Percentiles rank a stretch among this genome's conserved stretches.
Conservation (phyloP, 1,140 invertebrate genomes). For the Anoplophora glabripennis region DNA sequence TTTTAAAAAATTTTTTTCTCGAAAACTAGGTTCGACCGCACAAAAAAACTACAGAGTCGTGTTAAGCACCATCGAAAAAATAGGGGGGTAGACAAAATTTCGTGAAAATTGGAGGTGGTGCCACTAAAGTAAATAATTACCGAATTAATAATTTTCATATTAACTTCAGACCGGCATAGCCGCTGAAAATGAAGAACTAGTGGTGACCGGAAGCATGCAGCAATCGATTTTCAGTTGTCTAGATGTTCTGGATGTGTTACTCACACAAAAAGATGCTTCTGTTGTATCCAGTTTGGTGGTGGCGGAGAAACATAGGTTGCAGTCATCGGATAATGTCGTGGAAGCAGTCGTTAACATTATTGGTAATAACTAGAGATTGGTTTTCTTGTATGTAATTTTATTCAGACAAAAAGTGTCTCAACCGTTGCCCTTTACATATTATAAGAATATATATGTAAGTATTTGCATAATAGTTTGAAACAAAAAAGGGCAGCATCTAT, state of each 20-base stretch:
- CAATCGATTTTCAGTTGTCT: conserved; percentile 81
- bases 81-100: too few relatives aligned
- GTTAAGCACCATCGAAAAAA: too few relatives aligned
- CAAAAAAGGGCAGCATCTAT: too few relatives aligned
- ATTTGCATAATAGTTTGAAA: too few relatives aligned
- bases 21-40: too few relatives aligned
- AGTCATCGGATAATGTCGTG: conserved; percentile 59
- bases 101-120: too few relatives aligned
- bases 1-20: too few relatives aligned
- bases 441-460: too few relatives aligned
- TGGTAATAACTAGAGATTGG: conserved; percentile 32
- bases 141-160: neutral
- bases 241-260: conserved; percentile 63
- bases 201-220: conserved; percentile 77
- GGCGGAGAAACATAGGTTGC: conserved; percentile 65
- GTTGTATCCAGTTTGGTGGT: conserved; percentile 78
- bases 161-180: conserved; percentile 61
- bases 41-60: too few relatives aligned
- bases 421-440: too few relatives aligned
- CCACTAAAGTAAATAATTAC: too few relatives aligned
- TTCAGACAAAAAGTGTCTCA: too few relatives aligned
- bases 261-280: conserved; percentile 59
- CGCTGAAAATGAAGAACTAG: conserved; percentile 73
- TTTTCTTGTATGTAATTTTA: neutral
- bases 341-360: conserved; percentile 65